phyloP scores from a whole-genome alignment of 2,113 vertebrate genomes.

The Eretmochelys imbricata region DNA sequence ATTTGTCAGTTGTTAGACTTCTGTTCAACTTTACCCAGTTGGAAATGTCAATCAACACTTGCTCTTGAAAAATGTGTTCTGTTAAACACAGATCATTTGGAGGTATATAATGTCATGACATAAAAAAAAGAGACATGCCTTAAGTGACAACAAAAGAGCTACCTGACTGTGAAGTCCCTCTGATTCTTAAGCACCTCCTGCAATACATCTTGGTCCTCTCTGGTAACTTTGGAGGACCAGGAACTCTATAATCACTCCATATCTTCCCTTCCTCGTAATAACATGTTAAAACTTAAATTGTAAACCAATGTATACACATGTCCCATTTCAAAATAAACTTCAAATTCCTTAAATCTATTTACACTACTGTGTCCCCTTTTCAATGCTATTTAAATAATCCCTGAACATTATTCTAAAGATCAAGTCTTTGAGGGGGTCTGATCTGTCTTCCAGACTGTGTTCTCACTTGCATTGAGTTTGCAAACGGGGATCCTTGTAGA shows the following conservation, averaged over 20 bases:
- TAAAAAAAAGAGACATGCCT: not conserved
- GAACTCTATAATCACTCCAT: not conserved
- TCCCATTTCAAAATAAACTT: not conserved
- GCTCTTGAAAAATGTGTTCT: slow-evolving; percentile 28
- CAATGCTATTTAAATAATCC: not conserved
- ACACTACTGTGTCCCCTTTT: not conserved
- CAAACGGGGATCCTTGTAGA: not conserved
- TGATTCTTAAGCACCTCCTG: no score
- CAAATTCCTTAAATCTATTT: not conserved
- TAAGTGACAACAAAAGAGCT: not conserved
- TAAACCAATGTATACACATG: not conserved
- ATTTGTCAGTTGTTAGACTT: slow-evolving; percentile 27
- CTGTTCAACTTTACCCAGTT: slow-evolving; percentile 51
- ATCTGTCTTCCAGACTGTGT: no score
- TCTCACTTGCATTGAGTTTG: not conserved
- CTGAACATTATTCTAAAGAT: no score
- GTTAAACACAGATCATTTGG: slow-evolving; percentile 29
- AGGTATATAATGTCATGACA: not conserved
- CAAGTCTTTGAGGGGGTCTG: no score
- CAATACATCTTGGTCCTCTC: not conserved
- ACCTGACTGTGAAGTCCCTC: not conserved
- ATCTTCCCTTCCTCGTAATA: not conserved
- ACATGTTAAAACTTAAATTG: not conserved
- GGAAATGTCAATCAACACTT: slow-evolving; percentile 53
- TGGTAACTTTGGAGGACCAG: not conserved